Conservation (phyloP, 1,140 invertebrate species). For the Hirudo medicinalis region DNA sequence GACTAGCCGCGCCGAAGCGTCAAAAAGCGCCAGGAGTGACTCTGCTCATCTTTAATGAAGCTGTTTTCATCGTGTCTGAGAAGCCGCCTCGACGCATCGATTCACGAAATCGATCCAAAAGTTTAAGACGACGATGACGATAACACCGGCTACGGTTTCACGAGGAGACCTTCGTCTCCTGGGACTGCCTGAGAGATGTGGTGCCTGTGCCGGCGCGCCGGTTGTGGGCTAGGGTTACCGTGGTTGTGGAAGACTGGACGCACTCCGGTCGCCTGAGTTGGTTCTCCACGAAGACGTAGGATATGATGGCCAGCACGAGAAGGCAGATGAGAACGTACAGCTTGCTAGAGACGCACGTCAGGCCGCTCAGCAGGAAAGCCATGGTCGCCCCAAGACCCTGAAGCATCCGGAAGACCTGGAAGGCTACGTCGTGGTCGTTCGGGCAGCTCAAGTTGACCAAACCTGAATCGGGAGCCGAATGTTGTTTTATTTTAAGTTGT, state of each 20-base stretch:
- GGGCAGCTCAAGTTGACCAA: slow-evolving; percentile 75
- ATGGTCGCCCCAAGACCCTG: slow-evolving; percentile 82
- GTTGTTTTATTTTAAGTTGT: too few relatives aligned
- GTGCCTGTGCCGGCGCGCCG: too few relatives aligned
- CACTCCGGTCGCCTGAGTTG: slow-evolving; percentile 16
- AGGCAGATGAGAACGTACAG: slow-evolving; percentile 72
- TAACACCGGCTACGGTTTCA: too few relatives aligned
- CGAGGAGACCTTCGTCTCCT: too few relatives aligned
- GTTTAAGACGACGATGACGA: too few relatives aligned
- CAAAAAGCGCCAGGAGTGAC: too few relatives aligned
- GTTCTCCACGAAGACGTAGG: slow-evolving; percentile 39
- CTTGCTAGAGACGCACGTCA: slow-evolving; percentile 74
- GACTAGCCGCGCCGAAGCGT: too few relatives aligned
- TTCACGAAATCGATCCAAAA: too few relatives aligned
- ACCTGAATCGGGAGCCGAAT: slow-evolving; percentile 47
- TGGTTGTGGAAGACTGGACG: neutral
- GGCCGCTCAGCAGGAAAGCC: slow-evolving; percentile 61
- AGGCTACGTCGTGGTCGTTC: slow-evolving; percentile 82
- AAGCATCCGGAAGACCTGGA: slow-evolving; percentile 88
- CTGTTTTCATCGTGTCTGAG: too few relatives aligned
- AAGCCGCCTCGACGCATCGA: too few relatives aligned
- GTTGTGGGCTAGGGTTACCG: neutral
- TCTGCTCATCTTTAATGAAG: too few relatives aligned
- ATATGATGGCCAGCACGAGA: slow-evolving; percentile 51
- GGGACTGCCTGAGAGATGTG: too few relatives aligned